A percentile compares a stretch with the other conserved stretches of the same genome.
Conservation (phyloP, 2,113 vertebrate species). For the Brienomyrus brachyistius region DNA sequence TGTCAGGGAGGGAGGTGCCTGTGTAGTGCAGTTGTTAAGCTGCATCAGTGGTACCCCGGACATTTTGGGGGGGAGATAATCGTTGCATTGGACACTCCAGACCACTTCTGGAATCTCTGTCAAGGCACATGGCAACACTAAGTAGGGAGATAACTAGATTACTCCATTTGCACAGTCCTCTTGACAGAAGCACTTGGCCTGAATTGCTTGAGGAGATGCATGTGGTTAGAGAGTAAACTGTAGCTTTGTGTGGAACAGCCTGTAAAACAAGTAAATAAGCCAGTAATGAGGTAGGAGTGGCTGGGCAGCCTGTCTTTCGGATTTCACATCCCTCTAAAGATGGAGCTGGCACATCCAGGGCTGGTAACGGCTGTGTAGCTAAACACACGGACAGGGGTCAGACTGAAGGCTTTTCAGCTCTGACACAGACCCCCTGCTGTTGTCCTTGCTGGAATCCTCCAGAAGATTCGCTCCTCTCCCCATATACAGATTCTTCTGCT, state of each 20-base stretch:
- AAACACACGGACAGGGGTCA: not conserved
- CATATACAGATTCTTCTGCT: not conserved
- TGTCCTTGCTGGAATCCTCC: slow-evolving; percentile 39
- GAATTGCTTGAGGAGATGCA: not conserved
- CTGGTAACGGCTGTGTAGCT: not conserved
- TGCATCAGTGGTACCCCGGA: not conserved
- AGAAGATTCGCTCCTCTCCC: slow-evolving; percentile 43
- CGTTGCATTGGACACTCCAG: not conserved
- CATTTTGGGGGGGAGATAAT: not conserved
- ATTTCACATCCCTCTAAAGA: not conserved
- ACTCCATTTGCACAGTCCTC: not conserved
- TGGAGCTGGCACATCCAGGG: not conserved
- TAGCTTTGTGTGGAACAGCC: not conserved
- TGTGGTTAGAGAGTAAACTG: not conserved
- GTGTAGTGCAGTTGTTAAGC: not conserved
- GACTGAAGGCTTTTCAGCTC: slow-evolving; percentile 40
- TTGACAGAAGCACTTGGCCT: not conserved
- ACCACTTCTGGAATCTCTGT: not conserved
- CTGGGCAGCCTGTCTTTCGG: not conserved
- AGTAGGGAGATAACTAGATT: not conserved
- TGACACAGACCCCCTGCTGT: slow-evolving; percentile 14
- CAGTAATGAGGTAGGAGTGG: not conserved
- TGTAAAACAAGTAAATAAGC: not conserved
- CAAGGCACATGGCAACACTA: not conserved
- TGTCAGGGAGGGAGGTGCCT: not conserved